These are phyloP conservation scores for Tetraneura akinire DNA, from an alignment of 1,140 invertebrate genomes.

Conservation along the genomic window DNA sequence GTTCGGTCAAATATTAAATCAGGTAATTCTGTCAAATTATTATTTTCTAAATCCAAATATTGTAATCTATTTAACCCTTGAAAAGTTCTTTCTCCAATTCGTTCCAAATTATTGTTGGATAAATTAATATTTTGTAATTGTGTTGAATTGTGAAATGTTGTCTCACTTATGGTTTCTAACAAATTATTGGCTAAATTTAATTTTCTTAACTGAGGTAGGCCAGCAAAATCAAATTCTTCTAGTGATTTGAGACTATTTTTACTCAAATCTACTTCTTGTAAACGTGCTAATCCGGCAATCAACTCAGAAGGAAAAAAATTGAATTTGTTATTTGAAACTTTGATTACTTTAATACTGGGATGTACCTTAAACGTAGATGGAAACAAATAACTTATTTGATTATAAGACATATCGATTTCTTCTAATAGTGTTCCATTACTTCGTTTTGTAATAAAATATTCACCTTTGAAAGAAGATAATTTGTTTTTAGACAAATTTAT, in stretches of 20 bases:
- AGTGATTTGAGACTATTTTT: constrained; percentile 75
- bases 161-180: constrained; percentile 78
- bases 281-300: constrained; percentile 67
- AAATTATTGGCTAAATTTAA: constrained; percentile 73
- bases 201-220: constrained; percentile 70
- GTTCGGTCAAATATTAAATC: constrained; percentile 81
- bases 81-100: constrained; percentile 77
- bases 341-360: constrained; percentile 69
- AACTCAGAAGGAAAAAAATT: constrained; percentile 80
- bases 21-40: constrained; percentile 73
- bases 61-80: constrained; percentile 78
- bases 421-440: constrained; percentile 66
- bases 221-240: constrained; percentile 81
- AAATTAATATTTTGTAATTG: constrained; percentile 81
- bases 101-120: constrained; percentile 72
- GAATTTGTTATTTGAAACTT: constrained; percentile 74
- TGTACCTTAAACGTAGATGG: constrained; percentile 82
- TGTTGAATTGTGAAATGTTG: constrained; percentile 86
- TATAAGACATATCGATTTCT: constrained; percentile 73
- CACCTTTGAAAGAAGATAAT: constrained; percentile 75
- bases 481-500: constrained; percentile 72
- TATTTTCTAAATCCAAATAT: constrained; percentile 73
- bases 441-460: constrained; percentile 72
- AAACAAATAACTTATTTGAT: constrained; percentile 76
- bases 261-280: constrained; percentile 75